These are phyloP conservation scores for Ctenopoma kingsleyae DNA, from an alignment of 2,797 vertebrate genomes.

Conservation along the genomic window DNA sequence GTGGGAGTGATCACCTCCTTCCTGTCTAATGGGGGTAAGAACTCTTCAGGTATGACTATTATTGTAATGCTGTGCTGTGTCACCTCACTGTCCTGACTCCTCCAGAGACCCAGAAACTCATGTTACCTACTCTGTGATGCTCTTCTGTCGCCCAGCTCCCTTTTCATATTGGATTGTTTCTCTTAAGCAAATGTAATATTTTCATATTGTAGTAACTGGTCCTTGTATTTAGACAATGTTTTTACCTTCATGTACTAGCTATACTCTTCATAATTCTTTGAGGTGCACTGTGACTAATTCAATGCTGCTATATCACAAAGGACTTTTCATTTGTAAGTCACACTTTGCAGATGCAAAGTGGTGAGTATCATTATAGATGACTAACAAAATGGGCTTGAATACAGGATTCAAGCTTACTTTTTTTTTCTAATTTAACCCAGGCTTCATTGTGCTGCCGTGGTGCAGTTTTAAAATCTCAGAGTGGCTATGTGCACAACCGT, in stretches of 20 bases:
- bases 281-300: slow-evolving; percentile 81
- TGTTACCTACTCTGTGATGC: slow-evolving; percentile 64
- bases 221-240: slow-evolving; percentile 72
- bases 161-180: slow-evolving; percentile 73
- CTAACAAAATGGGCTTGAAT: slow-evolving; percentile 44
- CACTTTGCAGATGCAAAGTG: slow-evolving; percentile 40
- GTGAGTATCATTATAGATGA: slow-evolving; percentile 38
- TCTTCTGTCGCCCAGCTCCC: slow-evolving; percentile 48
- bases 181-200: slow-evolving; percentile 80
- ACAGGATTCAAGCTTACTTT: slow-evolving; percentile 26
- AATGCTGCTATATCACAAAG: slow-evolving; percentile 81
- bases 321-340: slow-evolving; percentile 62
- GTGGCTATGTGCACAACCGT: slow-evolving; percentile 47
- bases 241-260: slow-evolving; percentile 73
- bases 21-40: slow-evolving; percentile 59
- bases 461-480: slow-evolving; percentile 55
- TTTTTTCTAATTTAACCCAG: slow-evolving; percentile 45
- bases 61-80: slow-evolving; percentile 69
- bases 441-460: slow-evolving; percentile 53
- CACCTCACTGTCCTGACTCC: slow-evolving; percentile 37
- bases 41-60: slow-evolving; percentile 76
- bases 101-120: slow-evolving; percentile 63
- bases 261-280: slow-evolving; percentile 74
- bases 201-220: slow-evolving; percentile 81
- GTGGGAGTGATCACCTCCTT: slow-evolving; percentile 53